Base-by-base conservation (phyloP, 2,888 invertebrate genomes). In the Lottia gigantea region DNA sequence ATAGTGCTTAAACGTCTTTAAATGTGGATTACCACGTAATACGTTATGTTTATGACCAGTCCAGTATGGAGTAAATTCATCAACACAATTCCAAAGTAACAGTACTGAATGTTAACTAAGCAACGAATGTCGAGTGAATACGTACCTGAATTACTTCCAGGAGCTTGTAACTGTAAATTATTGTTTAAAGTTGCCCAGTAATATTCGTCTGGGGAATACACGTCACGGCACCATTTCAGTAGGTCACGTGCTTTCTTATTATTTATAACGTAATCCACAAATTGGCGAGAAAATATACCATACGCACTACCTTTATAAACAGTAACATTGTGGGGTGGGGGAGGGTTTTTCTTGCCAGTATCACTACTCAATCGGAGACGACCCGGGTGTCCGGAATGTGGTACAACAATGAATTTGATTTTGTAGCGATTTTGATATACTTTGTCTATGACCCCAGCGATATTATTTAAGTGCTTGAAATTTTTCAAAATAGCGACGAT, bases 131-230 rank as follows among this genome's bases (percentile, higher is more conserved):
- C 31, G 31, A 31, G 31, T 40, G 11, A 3, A 40, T 40, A 40
- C 76, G 45, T 75, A 87, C 87, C 87, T 75, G 72, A 74, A 67
- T 83, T 87, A 6, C 83, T 79, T 0, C 88, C 88, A 2, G 88
- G 88, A 2, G 83, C 78, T n/a, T 80, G 69, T 6, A 87, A 72
- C 16, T 78, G 76, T 16, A 81, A 78, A 71, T 88, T 88, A 71
- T 85, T 85, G 68, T 88, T 81, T 12, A 88, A 70, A 1, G 86
- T 88, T 4, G 88, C 80, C 88, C 88, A 88, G 73, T 81, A 87
- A 68, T 86, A 85, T 73, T 88, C 88, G 69, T 88, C 88, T 1
- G 88, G 86, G 68, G 84, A 86, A 55, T 74, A 78, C 1, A 87
- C 85, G 19, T 79, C 80, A 15, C 80, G 72, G n/a, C 81, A 79